Percentiles rank a stretch among this genome's conserved stretches.
Evolutionary conservation across 1,140 invertebrate genomes (phyloP).

Genomic region (Sesamia nonagrioides): DNA sequence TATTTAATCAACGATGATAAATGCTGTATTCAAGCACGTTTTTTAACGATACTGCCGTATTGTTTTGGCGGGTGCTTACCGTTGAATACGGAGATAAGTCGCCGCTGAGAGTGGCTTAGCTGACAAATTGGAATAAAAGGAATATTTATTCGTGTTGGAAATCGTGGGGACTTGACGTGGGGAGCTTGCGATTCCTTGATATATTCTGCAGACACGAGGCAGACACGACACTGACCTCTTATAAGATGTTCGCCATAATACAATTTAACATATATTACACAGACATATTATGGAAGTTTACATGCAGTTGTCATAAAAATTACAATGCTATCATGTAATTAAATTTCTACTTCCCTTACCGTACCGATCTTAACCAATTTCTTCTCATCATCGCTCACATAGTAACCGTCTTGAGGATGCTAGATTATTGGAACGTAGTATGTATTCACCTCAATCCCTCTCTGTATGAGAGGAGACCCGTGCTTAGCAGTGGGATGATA

Average conservation of each 20-base stretch:
- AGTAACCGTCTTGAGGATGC: too few relatives aligned
- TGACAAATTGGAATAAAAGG: slow-evolving; percentile 87
- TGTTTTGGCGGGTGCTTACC: slow-evolving; percentile 86
- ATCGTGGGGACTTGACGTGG: slow-evolving; percentile 68
- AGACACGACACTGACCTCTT: slow-evolving; percentile 50
- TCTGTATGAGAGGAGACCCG: too few relatives aligned
- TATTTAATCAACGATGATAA: slow-evolving; percentile 88
- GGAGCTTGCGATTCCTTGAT: slow-evolving; percentile 60
- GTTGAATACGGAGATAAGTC: slow-evolving; percentile 85
- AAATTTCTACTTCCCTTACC: neutral
- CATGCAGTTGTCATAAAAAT: neutral
- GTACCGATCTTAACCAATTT: neutral
- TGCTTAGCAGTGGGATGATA: too few relatives aligned
- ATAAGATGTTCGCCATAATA: slow-evolving; percentile 24
- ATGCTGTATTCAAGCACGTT: slow-evolving; percentile 85
- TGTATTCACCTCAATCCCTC: too few relatives aligned
- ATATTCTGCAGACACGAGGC: slow-evolving; percentile 43
- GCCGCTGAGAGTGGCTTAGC: slow-evolving; percentile 84
- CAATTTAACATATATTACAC: slow-evolving; percentile 9
- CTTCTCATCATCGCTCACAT: too few relatives aligned
- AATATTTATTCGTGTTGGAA: slow-evolving; percentile 84
- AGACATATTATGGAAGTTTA: neutral
- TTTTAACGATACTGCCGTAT: slow-evolving; percentile 86
- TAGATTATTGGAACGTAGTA: too few relatives aligned
- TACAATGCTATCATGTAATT: neutral